Evolutionary conservation across 2,113 vertebrate species (phyloP).

Genomic region (Cochlearius cochlearius): DNA sequence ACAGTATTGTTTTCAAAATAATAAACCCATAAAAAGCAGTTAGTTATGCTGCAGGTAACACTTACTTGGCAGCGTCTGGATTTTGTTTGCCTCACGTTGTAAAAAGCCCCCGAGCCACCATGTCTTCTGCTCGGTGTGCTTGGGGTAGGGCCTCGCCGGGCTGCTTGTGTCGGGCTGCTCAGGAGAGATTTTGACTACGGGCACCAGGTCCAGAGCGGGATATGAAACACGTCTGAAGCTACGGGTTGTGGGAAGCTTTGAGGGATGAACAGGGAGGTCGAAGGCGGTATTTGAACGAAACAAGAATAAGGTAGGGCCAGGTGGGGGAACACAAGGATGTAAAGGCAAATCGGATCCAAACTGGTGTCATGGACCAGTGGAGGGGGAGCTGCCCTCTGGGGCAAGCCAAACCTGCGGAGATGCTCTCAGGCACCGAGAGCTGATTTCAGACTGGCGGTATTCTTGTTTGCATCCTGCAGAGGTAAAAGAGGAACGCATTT

Average conservation of each 20-base stretch:
- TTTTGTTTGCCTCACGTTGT: background rate
- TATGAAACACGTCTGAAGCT: background rate
- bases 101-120: background rate
- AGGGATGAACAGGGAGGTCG: background rate
- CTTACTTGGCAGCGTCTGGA: background rate
- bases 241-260: background rate
- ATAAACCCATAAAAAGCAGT: background rate
- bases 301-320: background rate
- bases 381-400: background rate
- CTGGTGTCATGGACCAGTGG: background rate
- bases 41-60: background rate
- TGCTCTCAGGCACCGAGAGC: background rate
- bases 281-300: background rate
- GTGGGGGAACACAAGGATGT: background rate
- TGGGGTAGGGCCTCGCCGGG: background rate
- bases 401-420: background rate
- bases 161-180: background rate
- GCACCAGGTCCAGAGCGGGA: background rate
- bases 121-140: accelerated
- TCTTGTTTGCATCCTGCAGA: background rate
- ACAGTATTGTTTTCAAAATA: background rate
- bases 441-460: background rate
- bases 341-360: background rate
- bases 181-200: accelerated
- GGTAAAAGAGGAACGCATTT: background rate